Percentiles rank a stretch among this genome's conserved stretches.
Conservation (phyloP, 2,113 vertebrate genomes). For the Chaenogobius annularis region DNA sequence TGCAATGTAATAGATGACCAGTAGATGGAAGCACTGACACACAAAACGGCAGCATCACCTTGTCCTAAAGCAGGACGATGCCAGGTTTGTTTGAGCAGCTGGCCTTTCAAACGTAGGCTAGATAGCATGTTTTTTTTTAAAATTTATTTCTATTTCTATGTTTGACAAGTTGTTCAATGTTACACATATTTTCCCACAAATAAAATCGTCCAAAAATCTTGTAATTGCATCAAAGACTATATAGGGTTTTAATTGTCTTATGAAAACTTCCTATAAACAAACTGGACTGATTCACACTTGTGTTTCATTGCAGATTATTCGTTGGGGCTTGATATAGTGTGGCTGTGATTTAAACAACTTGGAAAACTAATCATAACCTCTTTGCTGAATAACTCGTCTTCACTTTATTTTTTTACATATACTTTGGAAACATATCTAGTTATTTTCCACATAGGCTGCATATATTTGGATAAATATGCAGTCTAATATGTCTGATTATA, state of each 20-base stretch:
- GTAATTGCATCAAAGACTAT: too few relatives aligned
- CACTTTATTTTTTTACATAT: not conserved
- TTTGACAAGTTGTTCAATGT: too few relatives aligned
- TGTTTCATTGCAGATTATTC: not conserved
- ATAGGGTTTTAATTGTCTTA: too few relatives aligned
- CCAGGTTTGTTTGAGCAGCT: not conserved
- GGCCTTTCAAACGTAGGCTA: not conserved
- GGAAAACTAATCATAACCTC: not conserved
- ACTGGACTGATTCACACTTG: not conserved
- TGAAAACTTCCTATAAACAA: not conserved
- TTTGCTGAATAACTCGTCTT: not conserved
- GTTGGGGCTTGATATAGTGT: not conserved
- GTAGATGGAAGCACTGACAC: conserved; percentile 60
- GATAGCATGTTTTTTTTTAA: not conserved
- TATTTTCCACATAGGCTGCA: not conserved
- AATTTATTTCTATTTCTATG: not conserved
- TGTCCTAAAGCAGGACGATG: not conserved
- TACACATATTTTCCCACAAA: too few relatives aligned
- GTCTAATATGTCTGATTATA: not conserved
- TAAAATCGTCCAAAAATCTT: too few relatives aligned
- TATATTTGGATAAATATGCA: not conserved
- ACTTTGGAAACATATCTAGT: not conserved
- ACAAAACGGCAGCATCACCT: not conserved
- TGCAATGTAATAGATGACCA: conserved; percentile 26
- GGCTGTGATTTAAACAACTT: not conserved